Evolutionary conservation across 2,888 invertebrate species (phyloP), one percentile per base, ranked within the genome.

Genomic region (Drosophila mettleri): DNA sequence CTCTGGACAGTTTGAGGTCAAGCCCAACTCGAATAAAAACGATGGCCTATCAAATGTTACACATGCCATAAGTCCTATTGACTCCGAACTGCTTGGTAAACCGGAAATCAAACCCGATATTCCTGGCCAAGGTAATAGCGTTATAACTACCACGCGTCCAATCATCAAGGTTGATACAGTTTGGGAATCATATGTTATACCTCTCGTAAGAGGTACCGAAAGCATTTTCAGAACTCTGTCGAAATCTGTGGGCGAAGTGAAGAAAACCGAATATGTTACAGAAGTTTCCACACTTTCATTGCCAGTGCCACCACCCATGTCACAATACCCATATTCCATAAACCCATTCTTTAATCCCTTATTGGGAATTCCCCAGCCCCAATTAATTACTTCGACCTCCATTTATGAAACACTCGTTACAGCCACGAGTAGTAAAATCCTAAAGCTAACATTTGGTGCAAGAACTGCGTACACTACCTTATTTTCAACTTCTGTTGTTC

Each of bases 391-490:
- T 10, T 96, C 96, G 0, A 96, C 97, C 0, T 93, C 97, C n/a
- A 94, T 97, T 24, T 94, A 96, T 65, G 96, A 96, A 87, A 96
- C 97, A 0, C 93, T 96, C 81, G 94, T 97, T 14, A 96, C 96
- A 1, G 94, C 96, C 74, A 97, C 97, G 0, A 95, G 96, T 71
- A 97, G 97, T 81, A 96, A 96, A 92, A 93, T 97, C 54, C 92
- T 97, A 69, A 97, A 97, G 92, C 93, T 97, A 77, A 97, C 97
- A 12, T 97, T 97, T 90, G 97, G 97, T n/a, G 97, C 97, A 33
- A 97, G 96, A 91, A 97, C 97, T 0, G 95, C 97, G 0, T 96
- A 96, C 90, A 97, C 97, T 8, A 97, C 97, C 2, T 93, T 98
- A 64, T 97, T 95, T 91, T 96, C 96, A 2, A 97, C 97, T 38